Conservation (phyloP, 2,888 invertebrate genomes). For the Galeruca laticollis region DNA sequence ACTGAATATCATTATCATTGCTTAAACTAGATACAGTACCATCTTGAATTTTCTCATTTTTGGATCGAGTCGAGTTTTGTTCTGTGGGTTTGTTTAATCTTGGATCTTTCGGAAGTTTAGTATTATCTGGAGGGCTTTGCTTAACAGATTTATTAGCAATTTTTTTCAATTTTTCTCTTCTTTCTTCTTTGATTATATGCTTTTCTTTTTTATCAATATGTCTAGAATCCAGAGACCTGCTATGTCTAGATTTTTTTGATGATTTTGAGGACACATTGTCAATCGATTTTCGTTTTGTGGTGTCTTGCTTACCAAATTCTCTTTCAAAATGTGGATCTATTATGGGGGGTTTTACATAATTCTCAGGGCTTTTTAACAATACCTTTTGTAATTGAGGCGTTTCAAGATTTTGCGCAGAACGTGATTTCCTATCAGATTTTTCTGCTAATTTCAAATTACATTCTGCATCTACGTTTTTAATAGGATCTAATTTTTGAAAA, state of each 20-base stretch:
- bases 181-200: constrained; percentile 30
- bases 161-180: constrained; percentile 53
- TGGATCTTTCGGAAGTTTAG: constrained; percentile 56
- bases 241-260: constrained; percentile 18
- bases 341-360: constrained; percentile 51
- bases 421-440: background rate
- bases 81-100: constrained; percentile 6
- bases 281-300: constrained; percentile 9
- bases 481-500: constrained; percentile 11
- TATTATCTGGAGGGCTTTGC: constrained; percentile 39
- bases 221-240: background rate
- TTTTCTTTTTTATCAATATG: background rate
- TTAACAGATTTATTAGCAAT: constrained; percentile 66
- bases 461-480: constrained; percentile 3
- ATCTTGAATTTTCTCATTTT: constrained; percentile 35
- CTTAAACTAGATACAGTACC: constrained; percentile 38
- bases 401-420: background rate
- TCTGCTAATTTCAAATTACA: background rate
- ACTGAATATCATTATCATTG: constrained; percentile 1
- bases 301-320: background rate
- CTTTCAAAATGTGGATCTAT: constrained; percentile 52
- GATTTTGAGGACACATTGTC: constrained; percentile 13
- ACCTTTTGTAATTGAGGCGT: background rate
- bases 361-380: constrained; percentile 1
- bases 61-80: background rate